These are phyloP conservation scores for Lateolabrax maculatus DNA, from an alignment of 2,797 vertebrate species.

Conservation along the genomic window DNA sequence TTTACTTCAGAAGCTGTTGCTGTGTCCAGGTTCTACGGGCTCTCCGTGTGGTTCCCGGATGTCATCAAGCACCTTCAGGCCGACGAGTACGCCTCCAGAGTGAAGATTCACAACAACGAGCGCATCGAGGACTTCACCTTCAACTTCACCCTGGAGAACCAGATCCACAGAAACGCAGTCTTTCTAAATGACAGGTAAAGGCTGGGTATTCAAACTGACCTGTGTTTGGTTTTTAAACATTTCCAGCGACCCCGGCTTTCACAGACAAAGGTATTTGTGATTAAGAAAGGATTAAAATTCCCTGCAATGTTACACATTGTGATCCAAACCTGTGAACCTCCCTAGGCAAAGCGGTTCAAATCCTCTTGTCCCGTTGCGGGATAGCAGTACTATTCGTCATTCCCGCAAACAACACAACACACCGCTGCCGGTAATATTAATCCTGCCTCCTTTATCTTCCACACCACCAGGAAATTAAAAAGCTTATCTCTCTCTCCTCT, in stretches of 20 bases:
- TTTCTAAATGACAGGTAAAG: slow-evolving; percentile 94
- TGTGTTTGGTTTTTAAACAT: background rate
- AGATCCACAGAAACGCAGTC: slow-evolving; percentile 92
- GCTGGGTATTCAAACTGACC: background rate
- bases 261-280: background rate
- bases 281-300: background rate
- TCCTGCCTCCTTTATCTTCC: slow-evolving; percentile 73
- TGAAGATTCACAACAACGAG: slow-evolving; percentile 89
- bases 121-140: slow-evolving; percentile 92
- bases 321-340: slow-evolving; percentile 16
- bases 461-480: slow-evolving; percentile 83
- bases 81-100: slow-evolving; percentile 91
- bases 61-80: slow-evolving; percentile 98
- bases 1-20: slow-evolving; percentile 3
- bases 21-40: slow-evolving; percentile 92
- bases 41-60: slow-evolving; percentile 99
- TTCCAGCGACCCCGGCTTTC: no score
- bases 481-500: slow-evolving; percentile 48
- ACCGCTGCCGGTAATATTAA: slow-evolving; percentile 55
- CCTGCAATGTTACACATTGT: background rate
- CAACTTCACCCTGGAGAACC: slow-evolving; percentile 98
- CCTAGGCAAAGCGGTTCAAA: slow-evolving; percentile 7
- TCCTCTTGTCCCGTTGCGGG: slow-evolving; percentile 36
- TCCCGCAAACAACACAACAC: slow-evolving; percentile 53
- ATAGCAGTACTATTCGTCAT: slow-evolving; percentile 56